phyloP scores from a whole-genome alignment of 2,888 invertebrate genomes.

The Epicampocera succincta region DNA sequence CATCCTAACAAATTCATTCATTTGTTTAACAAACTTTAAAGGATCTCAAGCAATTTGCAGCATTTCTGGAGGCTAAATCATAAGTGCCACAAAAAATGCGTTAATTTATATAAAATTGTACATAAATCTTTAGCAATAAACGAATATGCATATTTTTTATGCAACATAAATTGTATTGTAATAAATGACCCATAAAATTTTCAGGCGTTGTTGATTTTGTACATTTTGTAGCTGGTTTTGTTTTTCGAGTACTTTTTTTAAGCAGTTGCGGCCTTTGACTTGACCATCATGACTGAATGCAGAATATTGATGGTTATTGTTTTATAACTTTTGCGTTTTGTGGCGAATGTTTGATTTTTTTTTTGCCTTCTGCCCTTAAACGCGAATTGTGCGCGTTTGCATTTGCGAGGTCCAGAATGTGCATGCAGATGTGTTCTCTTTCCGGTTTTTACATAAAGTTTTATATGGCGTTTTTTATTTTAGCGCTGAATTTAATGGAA shows the following conservation, averaged over 20 bases:
- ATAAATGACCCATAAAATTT: constrained; percentile 4
- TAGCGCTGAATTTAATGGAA: constrained; percentile 27
- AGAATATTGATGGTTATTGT: constrained; percentile 35
- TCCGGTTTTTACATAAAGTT: constrained; percentile 44
- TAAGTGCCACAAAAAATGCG: too few species aligned
- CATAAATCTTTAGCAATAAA: neutral
- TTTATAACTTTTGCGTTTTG: constrained; percentile 20
- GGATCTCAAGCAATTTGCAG: too few species aligned
- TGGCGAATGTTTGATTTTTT: constrained; percentile 19
- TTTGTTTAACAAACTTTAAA: too few species aligned
- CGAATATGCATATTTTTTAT: neutral
- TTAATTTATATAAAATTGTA: neutral
- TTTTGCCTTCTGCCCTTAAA: constrained; percentile 21
- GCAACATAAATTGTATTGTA: constrained; percentile 1
- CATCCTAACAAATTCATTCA: too few species aligned
- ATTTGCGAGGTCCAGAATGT: constrained; percentile 33
- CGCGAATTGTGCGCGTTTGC: neutral
- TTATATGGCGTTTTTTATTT: constrained; percentile 3
- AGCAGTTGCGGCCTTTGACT: constrained; percentile 53
- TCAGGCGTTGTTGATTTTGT: constrained; percentile 33
- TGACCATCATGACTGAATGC: constrained; percentile 50
- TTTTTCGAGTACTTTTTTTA: constrained; percentile 20
- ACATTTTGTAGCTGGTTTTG: constrained; percentile 33
- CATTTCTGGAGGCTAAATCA: too few species aligned
- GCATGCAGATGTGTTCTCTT: constrained; percentile 62